These are phyloP conservation scores for Anas flavirostris DNA, from an alignment of 2,797 vertebrate genomes.

Conservation along the genomic window DNA sequence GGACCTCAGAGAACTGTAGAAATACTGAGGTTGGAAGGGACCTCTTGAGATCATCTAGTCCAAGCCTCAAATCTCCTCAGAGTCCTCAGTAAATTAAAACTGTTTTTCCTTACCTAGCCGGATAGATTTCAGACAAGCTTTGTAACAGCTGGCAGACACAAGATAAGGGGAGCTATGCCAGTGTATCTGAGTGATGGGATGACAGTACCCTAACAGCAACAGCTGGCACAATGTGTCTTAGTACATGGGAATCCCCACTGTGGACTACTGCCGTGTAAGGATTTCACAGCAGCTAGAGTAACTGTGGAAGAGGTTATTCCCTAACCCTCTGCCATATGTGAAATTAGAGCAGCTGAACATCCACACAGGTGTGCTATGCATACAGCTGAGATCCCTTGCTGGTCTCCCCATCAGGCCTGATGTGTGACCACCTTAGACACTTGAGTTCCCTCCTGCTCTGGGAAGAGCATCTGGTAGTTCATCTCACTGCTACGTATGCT, in stretches of 20 bases:
- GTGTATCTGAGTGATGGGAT: not conserved
- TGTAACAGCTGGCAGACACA: not conserved
- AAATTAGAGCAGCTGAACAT: not conserved
- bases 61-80: not conserved
- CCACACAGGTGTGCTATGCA: fast-evolving
- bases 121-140: fast-evolving
- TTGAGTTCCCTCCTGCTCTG: not conserved
- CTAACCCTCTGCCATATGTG: not conserved
- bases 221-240: fast-evolving
- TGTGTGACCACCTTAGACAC: fast-evolving
- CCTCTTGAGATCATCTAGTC: not conserved
- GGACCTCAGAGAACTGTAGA: not conserved
- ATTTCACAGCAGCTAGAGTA: not conserved
- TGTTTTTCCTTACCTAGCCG: not conserved
- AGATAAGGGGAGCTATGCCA: not conserved
- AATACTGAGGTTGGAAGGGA: not conserved
- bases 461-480: not conserved
- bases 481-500: fast-evolving
- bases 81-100: not conserved
- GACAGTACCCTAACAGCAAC: not conserved
- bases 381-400: not conserved
- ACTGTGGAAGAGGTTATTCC: not conserved
- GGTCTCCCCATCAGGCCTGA: not conserved
- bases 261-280: fast-evolving
- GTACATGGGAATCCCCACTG: not conserved